These are phyloP conservation scores for Sialia sialis DNA, from an alignment of 2,113 vertebrate genomes.

Conservation along the genomic window DNA sequence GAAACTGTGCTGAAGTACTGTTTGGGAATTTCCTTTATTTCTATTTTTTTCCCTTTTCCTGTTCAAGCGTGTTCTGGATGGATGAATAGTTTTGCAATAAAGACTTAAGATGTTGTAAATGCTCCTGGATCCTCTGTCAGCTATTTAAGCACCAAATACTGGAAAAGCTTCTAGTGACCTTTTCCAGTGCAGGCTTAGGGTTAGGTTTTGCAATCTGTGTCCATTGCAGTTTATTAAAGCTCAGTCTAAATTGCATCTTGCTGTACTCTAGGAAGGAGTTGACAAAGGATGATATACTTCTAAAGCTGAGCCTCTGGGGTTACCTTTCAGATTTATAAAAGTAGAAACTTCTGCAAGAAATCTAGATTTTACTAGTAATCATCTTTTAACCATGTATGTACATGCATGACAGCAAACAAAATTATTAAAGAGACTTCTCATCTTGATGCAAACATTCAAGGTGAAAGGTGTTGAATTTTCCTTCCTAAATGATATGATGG, in stretches of 20 bases:
- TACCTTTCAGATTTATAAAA: background rate
- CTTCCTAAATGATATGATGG: background rate
- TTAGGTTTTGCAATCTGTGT: background rate
- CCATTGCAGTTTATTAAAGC: background rate
- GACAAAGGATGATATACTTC: background rate
- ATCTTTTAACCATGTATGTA: background rate
- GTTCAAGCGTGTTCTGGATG: background rate
- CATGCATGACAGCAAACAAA: background rate
- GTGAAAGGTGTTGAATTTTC: background rate
- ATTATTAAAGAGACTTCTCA: background rate
- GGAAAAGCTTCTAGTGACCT: background rate
- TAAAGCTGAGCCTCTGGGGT: background rate
- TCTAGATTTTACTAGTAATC: background rate
- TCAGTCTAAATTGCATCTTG: background rate
- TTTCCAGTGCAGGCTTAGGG: background rate
- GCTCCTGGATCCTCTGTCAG: background rate
- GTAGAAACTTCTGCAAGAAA: background rate
- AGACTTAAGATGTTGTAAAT: background rate
- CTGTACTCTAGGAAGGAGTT: background rate
- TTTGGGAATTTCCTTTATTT: background rate
- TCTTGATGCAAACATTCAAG: background rate
- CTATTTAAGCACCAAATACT: background rate
- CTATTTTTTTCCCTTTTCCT: background rate
- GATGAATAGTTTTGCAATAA: background rate
- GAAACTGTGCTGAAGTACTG: background rate